Conservation (phyloP, 2,113 vertebrate species). For the Istiophorus platypterus region DNA sequence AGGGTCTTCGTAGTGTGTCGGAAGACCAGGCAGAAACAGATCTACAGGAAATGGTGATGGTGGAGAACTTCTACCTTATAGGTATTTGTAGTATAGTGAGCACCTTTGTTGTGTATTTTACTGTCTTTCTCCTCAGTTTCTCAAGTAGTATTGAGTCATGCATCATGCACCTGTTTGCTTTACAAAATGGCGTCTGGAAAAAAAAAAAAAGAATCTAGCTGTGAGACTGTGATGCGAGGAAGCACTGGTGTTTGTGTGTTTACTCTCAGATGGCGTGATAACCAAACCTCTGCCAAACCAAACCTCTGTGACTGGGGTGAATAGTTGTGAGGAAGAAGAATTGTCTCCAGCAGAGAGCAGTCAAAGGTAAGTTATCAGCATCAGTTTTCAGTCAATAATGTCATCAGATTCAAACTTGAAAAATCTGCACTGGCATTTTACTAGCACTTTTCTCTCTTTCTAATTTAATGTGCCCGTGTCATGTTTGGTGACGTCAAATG, state of each 20-base stretch:
- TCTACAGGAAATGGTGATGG: conserved; percentile 76
- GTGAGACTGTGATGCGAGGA: neutral
- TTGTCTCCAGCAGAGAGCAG: conserved; percentile 53
- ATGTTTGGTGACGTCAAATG: neutral
- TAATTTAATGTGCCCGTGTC: neutral
- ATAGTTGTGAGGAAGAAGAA: neutral
- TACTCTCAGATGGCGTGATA: conserved; percentile 73
- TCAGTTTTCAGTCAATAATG: neutral
- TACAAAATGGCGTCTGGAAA: neutral
- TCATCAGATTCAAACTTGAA: neutral
- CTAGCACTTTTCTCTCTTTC: neutral
- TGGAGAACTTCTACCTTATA: conserved; percentile 85
- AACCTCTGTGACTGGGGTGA: conserved; percentile 2
- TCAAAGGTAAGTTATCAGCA: conserved; percentile 63
- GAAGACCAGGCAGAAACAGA: conserved; percentile 49
- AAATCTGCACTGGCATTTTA: neutral
- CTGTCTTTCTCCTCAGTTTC: neutral
- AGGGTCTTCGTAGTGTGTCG: conserved; percentile 78
- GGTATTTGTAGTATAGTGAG: conserved; percentile 57
- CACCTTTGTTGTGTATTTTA: neutral
- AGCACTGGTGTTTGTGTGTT: neutral
- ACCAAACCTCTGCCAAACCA: conserved; percentile 43
- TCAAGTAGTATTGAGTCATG: no score
- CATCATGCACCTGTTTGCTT: neutral
- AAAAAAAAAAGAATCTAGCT: neutral